A percentile compares a stretch with the other conserved stretches of the same genome.
Conservation (phyloP, 2,797 vertebrate species). For the Sarcoramphus papa region DNA sequence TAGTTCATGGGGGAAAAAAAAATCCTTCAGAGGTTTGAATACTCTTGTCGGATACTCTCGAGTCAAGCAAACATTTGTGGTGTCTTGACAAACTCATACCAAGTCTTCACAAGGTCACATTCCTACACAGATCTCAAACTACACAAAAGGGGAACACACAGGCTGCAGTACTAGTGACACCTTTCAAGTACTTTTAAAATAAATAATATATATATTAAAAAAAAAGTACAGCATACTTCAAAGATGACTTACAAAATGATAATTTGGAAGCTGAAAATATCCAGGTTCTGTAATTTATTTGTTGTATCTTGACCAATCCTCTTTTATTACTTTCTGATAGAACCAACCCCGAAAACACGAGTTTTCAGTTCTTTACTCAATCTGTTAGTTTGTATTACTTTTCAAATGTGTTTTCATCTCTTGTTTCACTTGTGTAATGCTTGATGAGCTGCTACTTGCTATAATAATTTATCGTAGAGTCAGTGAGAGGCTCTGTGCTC, state of each 20-base stretch:
- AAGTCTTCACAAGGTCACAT: background rate
- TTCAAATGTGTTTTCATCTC: background rate
- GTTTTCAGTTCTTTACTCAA: background rate
- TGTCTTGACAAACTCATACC: background rate
- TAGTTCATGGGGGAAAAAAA: fast-evolving
- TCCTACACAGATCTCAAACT: background rate
- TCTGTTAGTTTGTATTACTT: background rate
- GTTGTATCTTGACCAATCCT: background rate
- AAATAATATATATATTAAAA: background rate
- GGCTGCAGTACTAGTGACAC: background rate
- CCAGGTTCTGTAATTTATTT: background rate
- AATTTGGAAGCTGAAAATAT: background rate
- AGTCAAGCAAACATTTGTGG: background rate
- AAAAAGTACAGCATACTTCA: background rate
- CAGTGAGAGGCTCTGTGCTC: background rate
- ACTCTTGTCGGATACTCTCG: background rate
- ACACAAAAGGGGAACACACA: background rate
- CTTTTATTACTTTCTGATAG: no score
- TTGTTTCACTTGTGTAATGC: background rate
- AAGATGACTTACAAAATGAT: background rate
- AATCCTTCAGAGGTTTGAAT: background rate
- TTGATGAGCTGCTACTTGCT: background rate
- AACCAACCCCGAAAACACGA: background rate
- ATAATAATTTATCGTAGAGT: background rate
- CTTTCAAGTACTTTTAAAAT: background rate